Conservation (phyloP, 2,888 invertebrate genomes). For the Drosophila subsilvestris region DNA sequence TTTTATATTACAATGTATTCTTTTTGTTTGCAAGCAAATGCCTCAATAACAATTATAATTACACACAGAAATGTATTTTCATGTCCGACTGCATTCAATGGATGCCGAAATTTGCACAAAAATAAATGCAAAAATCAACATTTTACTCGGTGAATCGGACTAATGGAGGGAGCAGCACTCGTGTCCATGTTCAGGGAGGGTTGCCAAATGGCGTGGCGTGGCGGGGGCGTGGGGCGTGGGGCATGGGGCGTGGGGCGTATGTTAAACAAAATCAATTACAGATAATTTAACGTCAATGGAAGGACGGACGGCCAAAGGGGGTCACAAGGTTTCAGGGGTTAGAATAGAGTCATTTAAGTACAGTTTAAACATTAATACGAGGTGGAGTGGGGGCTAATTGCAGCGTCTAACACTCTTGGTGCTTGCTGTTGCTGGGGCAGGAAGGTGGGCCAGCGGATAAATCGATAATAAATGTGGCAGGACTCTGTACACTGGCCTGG, state of each 20-base stretch:
- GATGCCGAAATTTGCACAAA: constrained; percentile 29
- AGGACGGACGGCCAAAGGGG: background rate
- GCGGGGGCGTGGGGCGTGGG: too few relatives aligned
- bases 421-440: constrained; percentile 6
- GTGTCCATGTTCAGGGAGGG: background rate
- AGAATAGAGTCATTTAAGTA: constrained; percentile 76
- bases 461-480: constrained; percentile 70
- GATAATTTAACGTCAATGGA: constrained; percentile 62
- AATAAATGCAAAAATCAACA: constrained; percentile 28
- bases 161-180: constrained; percentile 5
- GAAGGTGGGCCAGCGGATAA: constrained; percentile 26
- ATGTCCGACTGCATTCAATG: constrained; percentile 45
- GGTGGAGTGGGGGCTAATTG: constrained; percentile 43
- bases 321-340: constrained; percentile 7
- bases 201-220: background rate
- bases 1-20: background rate
- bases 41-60: constrained; percentile 25
- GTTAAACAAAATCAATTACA: constrained; percentile 77
- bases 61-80: constrained; percentile 48
- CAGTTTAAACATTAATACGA: constrained; percentile 68
- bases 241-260: constrained; percentile 14
- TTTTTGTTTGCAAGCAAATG: background rate
- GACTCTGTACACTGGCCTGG: constrained; percentile 7
- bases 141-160: constrained; percentile 15
- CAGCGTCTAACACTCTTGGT: constrained; percentile 24